Evolutionary conservation across 1,140 invertebrate genomes (phyloP), one percentile per base, ranked within the genome.

Genomic region (Vollenhovia emeryi): DNA sequence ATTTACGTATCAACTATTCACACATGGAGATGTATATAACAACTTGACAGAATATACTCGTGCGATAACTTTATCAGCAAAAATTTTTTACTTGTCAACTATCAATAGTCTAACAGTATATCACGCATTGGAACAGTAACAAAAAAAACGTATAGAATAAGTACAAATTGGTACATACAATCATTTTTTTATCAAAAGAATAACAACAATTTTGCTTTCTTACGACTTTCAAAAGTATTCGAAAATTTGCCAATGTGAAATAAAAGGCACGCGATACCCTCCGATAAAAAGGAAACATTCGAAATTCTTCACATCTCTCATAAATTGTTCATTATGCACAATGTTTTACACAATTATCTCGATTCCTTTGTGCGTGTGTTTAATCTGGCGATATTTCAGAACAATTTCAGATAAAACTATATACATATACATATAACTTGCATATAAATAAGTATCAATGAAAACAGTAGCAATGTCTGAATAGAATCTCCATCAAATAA

Each of bases 21-120:
- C 78, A 64, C 66, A 83, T 55, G 55, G 18, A 78, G 30, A 79
- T 66, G 24, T 6, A 36, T 82, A 59, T 83, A 88, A 90, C 89
- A 82, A 80, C 21, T 75, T 59, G 60, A 88, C 83, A 87, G 59
- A 68, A 88, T 90, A 86, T 86, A 89, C 40, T 57, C 43, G 55
- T 71, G 40, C 55, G 36, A 85, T 82, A 90, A 90, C 59, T 86
- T 80, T 73, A 55, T 62, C 59, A 36, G 21, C 27, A 36, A 84
- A 88, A 71, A 88, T 66, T 80, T 86, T 9, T 57, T 75, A 60
- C 45, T 52, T 50, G 3, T 84, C 60, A 84, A 89, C 52, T 69
- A 80, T 75, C 40, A 50, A 59, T 57, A 71, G 50, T 76, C 85
- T 87, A 84, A 89, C 88, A 86, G 33, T 89, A 45, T 69, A 33